Percentiles rank a stretch among this genome's conserved stretches.
These are phyloP conservation scores for Zygogramma bicolorata DNA, from an alignment of 2,888 invertebrate species.

Conservation along the genomic window DNA sequence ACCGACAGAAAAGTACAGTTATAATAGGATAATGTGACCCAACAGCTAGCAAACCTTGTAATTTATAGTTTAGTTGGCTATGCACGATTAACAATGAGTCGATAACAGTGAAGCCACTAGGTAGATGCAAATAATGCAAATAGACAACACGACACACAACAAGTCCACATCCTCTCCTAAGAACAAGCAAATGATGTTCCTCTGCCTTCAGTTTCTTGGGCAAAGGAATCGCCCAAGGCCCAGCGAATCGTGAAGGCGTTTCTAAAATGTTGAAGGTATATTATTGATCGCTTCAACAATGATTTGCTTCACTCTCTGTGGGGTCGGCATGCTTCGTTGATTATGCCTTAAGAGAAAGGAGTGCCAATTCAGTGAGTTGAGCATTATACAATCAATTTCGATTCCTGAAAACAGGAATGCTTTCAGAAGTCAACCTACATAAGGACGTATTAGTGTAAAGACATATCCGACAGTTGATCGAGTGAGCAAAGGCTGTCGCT, in stretches of 20 bases:
- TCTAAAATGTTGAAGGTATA: background rate
- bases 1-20: too few species aligned
- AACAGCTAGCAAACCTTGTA: background rate
- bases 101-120: conserved; percentile 13
- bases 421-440: too few species aligned
- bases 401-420: background rate
- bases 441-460: too few species aligned
- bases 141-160: conserved; percentile 8
- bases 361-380: background rate
- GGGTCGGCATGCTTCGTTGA: background rate
- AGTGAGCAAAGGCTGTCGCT: too few species aligned
- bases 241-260: background rate
- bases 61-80: conserved; percentile 13
- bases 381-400: background rate
- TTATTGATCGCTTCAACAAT: background rate
- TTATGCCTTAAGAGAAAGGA: background rate
- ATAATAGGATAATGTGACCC: background rate
- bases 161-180: background rate
- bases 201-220: background rate
- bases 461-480: too few species aligned
- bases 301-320: background rate
- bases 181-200: conserved; percentile 5
- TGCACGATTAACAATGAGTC: background rate
- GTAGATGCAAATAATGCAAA: conserved; percentile 19
- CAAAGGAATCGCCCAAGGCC: background rate